Evolutionary conservation across 2,888 invertebrate species (phyloP), one percentile per base, ranked within the genome.

Genomic region (Timema podura): DNA sequence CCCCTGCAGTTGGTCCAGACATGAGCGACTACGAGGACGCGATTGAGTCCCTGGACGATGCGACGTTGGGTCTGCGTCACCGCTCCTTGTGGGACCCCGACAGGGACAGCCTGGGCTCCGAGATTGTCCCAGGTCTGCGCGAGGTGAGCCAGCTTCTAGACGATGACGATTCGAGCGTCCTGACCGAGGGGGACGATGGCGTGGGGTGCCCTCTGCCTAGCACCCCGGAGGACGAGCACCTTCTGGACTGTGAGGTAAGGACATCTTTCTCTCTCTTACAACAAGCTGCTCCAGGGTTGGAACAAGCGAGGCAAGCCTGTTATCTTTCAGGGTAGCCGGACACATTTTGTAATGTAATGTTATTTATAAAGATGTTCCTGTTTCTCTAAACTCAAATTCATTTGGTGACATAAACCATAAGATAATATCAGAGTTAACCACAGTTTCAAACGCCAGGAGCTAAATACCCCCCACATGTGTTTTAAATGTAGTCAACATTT

Each of bases 191-290:
- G 77, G 92, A 92, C 77, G 93, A 92, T 78, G 92, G 91, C 75
- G 88, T 90, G 73, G 93, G 93, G 49, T 93, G 93, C 78, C 92
- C 93, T 5, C 80, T 93, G 76, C 93, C 93, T 5, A 93, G 93
- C 30, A 93, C 93, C 9, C 93, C 93, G 1, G 93, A 93, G 80
- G 93, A 93, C 79, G 91, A 92, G 77, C 89, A 91, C 79, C 84
- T 93, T 48, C 85, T 93, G 76, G 92, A 93, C 79, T 90, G 91
- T 68, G 93, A 93, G 84, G 88, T 86, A 77, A 69, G 67, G 30
- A 30, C 30, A 30, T n/a, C n/a, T n/a, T n/a, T n/a, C n/a, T n/a
- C n/a, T n/a, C n/a, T n/a, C n/a, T n/a, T n/a, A n/a, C n/a, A n/a
- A n/a, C n/a, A n/a, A n/a, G n/a, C n/a, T n/a, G n/a, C n/a, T n/a